Conservation (phyloP, 2,888 invertebrate species). For the Salticus scenicus region DNA sequence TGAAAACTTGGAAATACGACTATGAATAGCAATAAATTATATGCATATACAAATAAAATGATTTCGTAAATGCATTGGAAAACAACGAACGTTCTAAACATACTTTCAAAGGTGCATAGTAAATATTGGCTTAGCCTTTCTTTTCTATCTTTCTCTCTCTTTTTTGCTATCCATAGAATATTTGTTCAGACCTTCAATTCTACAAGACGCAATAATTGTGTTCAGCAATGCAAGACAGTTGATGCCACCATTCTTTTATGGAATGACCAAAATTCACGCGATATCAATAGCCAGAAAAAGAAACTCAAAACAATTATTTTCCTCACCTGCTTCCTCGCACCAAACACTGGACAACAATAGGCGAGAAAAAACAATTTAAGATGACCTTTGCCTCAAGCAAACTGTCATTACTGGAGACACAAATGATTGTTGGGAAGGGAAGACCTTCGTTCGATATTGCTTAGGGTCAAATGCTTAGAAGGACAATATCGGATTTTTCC, state of each 20-base stretch:
- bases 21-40: too few species aligned
- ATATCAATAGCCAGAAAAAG: slow-evolving; percentile 3
- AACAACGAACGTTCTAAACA: too few species aligned
- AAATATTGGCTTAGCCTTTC: too few species aligned
- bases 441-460: neutral
- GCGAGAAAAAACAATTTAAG: neutral
- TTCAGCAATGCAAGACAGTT: neutral
- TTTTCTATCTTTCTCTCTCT: too few species aligned
- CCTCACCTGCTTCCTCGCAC: neutral
- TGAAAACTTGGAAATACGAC: too few species aligned
- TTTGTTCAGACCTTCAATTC: neutral
- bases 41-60: too few species aligned
- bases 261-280: neutral
- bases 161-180: slow-evolving; percentile 19
- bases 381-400: neutral
- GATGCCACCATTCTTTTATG: neutral
- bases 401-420: neutral
- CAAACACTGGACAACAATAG: neutral
- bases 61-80: too few species aligned
- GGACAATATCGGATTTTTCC: neutral
- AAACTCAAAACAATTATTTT: neutral
- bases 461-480: neutral
- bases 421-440: neutral
- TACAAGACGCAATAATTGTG: slow-evolving; percentile 7
- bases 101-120: too few species aligned